Base-by-base conservation (phyloP, 1,140 invertebrate species). In the Lucilia cuprina region DNA sequence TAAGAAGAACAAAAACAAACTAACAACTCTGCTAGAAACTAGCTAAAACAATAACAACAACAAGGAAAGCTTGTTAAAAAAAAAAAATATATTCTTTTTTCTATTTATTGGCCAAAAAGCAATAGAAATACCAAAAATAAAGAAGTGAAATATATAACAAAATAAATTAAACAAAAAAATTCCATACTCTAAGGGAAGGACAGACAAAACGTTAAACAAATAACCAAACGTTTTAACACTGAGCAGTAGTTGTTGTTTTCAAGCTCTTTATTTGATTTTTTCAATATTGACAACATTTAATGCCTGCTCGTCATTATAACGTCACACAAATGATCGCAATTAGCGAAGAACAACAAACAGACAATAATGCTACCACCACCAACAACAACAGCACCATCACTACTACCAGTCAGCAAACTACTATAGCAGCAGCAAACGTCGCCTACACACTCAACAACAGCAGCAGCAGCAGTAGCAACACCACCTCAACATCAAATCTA, bases 271-370 rank as follows among this genome's bases (percentile, higher is more conserved):
- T 82, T 82, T 17, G 41, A 14, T 19, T 50, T 65, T 82, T 82
- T 55, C 12, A 30, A 19, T 49, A 30, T 78, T 34, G 74, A 0
- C 30, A 47, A 80, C 41, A 70, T 82, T 82, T 74, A 47, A 84
- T 84, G 83, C 83, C 83, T 50, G 83, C 83, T 49, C 83, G 70
- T 49, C 70, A 82, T 82, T 84, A 82, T 34, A 84, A 65, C 60
- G 60, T 77, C 41, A 84, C 78, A 82, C 83, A 78, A 84, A 85
- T 85, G 84, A 82, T 85, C 82, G 82, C 84, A 35, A 85, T 85
- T 47, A 85, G 82, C 74, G 84, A 85, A 75, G 75, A 85, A 47
- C 84, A 82, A 35, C 30, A 78, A 47, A 19, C 35, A 34, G 50
- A 82, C n/a, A 82, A 82, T 65, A 82, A 65, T 82, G 55, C 17